A percentile compares a stretch with the other conserved stretches of the same genome.
These are phyloP conservation scores for Saguinus imperator DNA, from an alignment of 2,113 vertebrate genomes.

Conservation along the genomic window DNA sequence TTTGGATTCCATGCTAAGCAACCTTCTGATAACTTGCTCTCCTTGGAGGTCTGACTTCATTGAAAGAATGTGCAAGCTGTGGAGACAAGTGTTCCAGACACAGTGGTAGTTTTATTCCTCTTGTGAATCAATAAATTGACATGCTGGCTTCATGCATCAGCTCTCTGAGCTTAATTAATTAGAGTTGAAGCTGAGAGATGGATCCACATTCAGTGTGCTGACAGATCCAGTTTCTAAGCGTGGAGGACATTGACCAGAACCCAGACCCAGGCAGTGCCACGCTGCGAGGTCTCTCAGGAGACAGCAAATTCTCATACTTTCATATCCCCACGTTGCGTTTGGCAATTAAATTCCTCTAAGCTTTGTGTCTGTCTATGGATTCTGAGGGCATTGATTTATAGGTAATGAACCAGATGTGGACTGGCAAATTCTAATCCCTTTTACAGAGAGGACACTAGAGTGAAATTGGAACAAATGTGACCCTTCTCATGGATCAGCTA, in stretches of 20 bases:
- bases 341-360: not conserved
- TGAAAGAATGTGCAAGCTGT: not conserved
- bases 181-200: not conserved
- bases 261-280: not conserved
- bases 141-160: conserved; percentile 3
- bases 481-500: not conserved
- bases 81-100: conserved; percentile 20
- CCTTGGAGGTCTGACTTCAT: conserved; percentile 1
- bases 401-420: not conserved
- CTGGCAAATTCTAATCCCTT: not conserved
- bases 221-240: not conserved
- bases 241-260: not conserved
- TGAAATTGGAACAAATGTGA: not conserved
- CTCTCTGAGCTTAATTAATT: conserved; percentile 29
- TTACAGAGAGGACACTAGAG: not conserved
- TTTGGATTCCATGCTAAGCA: not conserved
- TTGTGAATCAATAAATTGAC: not conserved
- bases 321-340: not conserved
- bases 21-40: not conserved
- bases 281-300: not conserved
- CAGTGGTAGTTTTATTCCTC: not conserved
- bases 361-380: not conserved
- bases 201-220: not conserved
- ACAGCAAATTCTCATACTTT: not conserved
- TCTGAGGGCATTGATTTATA: not conserved